A percentile compares a stretch with the other conserved stretches of the same genome.
Conservation (phyloP, 2,888 invertebrate genomes). For the Fragum whitleyi region DNA sequence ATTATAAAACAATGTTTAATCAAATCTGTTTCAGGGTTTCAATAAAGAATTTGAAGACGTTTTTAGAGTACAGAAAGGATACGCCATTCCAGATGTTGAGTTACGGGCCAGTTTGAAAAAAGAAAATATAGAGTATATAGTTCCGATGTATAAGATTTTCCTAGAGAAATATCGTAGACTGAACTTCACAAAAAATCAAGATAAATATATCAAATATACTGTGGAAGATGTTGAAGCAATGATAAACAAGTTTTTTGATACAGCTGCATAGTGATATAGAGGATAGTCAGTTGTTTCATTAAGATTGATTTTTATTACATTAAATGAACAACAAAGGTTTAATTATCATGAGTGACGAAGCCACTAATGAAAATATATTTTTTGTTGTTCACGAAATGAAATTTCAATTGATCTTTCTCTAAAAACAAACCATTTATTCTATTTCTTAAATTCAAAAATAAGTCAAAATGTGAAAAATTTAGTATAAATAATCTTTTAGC, state of each 20-base stretch:
- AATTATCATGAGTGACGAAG: no score
- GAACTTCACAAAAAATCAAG: constrained; percentile 96
- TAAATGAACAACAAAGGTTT: no score
- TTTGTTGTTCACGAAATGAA: no score
- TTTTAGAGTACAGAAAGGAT: constrained; percentile 93
- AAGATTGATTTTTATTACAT: background rate
- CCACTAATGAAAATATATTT: no score
- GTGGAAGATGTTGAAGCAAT: constrained; percentile 93
- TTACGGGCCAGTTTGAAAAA: constrained; percentile 94
- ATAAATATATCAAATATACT: constrained; percentile 96
- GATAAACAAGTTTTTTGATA: constrained; percentile 96
- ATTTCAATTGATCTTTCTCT: no score
- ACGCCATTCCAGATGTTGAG: constrained; percentile 97
- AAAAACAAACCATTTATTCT: no score
- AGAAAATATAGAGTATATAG: constrained; percentile 94
- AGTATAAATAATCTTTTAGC: no score
- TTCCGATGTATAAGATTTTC: constrained; percentile 91
- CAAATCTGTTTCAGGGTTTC: constrained; percentile 89
- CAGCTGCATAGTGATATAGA: constrained; percentile 72
- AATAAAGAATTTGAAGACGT: constrained; percentile 98
- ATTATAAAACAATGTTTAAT: no score
- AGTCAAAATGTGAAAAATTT: no score
- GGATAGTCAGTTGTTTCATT: background rate
- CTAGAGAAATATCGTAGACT: constrained; percentile 87
- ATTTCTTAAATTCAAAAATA: no score